phyloP scores from a whole-genome alignment of 1,140 invertebrate genomes.

The Lepidurus arcticus region DNA sequence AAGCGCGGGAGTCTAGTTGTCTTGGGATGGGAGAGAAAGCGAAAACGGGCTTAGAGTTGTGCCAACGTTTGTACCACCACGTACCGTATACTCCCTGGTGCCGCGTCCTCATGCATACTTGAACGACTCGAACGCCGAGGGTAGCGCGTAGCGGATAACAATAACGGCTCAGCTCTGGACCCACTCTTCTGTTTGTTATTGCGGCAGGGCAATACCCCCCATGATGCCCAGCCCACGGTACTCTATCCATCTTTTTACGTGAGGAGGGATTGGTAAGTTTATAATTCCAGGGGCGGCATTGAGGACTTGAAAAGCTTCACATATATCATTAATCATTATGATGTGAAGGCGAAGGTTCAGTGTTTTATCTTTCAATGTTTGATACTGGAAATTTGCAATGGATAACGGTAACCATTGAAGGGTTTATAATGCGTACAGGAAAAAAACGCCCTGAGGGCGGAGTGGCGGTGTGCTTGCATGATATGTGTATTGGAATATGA shows the following conservation, averaged over 20 bases:
- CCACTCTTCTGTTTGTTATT: background rate
- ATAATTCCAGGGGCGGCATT: no score
- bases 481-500: background rate
- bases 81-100: constrained; percentile 7
- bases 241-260: background rate
- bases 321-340: no score
- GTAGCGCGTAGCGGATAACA: constrained; percentile 4
- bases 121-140: background rate
- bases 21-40: background rate
- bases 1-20: background rate
- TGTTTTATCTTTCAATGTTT: no score
- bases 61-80: constrained; percentile 1
- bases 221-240: background rate
- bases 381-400: no score
- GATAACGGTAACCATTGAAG: no score
- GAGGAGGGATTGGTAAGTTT: background rate
- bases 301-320: no score
- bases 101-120: constrained; percentile 2
- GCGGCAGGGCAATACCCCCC: background rate
- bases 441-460: background rate
- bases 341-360: no score
- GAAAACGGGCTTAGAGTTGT: background rate
- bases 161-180: background rate
- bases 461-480: background rate
- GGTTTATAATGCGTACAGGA: background rate